Conservation (phyloP, 2,797 vertebrate genomes). For the Sebastes diploproa region DNA sequence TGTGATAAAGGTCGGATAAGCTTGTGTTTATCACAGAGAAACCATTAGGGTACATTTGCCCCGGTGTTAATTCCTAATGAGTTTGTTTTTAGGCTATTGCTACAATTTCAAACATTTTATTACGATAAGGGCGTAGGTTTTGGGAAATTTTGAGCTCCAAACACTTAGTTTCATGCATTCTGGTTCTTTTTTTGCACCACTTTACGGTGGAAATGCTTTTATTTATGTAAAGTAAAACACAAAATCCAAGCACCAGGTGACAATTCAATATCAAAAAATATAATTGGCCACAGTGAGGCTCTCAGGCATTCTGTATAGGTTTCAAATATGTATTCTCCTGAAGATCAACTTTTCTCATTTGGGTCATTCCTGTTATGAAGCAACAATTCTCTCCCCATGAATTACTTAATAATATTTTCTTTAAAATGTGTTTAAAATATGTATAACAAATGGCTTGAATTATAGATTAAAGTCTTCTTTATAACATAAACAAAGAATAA, state of each 20-base stretch:
- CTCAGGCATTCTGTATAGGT: background rate
- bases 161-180: too few relatives aligned
- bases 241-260: background rate
- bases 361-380: too few relatives aligned
- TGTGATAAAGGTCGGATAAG: slow-evolving; percentile 8
- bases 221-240: background rate
- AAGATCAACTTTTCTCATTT: background rate
- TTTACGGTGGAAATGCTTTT: background rate
- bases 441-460: too few relatives aligned
- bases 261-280: background rate
- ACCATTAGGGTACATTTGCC: slow-evolving; percentile 4
- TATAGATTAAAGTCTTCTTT: too few relatives aligned
- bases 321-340: background rate
- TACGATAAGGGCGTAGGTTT: background rate
- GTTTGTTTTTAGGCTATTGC: background rate
- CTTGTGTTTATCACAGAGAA: slow-evolving; percentile 13
- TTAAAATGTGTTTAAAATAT: too few relatives aligned
- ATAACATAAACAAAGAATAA: too few relatives aligned
- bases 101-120: background rate
- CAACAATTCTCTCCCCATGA: too few relatives aligned
- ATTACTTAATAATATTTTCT: too few relatives aligned
- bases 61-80: background rate
- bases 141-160: too few relatives aligned
- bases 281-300: too few relatives aligned
- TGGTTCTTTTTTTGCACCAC: too few relatives aligned